Evolutionary conservation across 2,797 vertebrate genomes (phyloP).

Genomic region (Gorsachius magnificus): DNA sequence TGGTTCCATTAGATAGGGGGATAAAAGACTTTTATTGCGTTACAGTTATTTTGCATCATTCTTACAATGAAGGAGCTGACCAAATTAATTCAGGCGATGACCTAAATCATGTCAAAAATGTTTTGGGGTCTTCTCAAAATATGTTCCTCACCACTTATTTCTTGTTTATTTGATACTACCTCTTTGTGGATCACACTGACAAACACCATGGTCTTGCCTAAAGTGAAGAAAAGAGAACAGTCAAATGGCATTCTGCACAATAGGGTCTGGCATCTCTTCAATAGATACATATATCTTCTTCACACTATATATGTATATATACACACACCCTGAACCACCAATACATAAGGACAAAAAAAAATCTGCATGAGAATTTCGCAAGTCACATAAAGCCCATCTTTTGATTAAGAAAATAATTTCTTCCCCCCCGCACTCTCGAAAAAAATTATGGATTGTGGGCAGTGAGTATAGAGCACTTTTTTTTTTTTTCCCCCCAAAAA

Average conservation of each 20-base stretch:
- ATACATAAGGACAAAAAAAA: background rate
- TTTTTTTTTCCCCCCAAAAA: too few relatives aligned
- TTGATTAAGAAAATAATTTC: background rate
- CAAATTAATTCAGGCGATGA: background rate
- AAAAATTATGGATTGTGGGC: too few relatives aligned
- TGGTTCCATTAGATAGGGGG: background rate
- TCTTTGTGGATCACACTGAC: background rate
- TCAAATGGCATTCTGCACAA: background rate
- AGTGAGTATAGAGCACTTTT: background rate
- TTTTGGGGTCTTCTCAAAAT: background rate
- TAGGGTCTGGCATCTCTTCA: background rate
- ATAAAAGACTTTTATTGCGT: background rate
- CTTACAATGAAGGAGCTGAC: background rate
- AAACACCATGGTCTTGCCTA: background rate
- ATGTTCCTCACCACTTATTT: background rate
- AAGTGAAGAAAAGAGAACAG: background rate
- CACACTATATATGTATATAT: too few relatives aligned
- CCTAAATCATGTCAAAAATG: background rate
- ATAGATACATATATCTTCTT: background rate
- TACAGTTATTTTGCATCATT: background rate
- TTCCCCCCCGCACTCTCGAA: too few relatives aligned
- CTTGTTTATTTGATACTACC: background rate
- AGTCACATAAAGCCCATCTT: background rate
- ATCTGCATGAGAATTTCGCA: background rate
- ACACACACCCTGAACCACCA: background rate